phyloP scores from a whole-genome alignment of 2,888 invertebrate genomes.

The Phengaris arion region DNA sequence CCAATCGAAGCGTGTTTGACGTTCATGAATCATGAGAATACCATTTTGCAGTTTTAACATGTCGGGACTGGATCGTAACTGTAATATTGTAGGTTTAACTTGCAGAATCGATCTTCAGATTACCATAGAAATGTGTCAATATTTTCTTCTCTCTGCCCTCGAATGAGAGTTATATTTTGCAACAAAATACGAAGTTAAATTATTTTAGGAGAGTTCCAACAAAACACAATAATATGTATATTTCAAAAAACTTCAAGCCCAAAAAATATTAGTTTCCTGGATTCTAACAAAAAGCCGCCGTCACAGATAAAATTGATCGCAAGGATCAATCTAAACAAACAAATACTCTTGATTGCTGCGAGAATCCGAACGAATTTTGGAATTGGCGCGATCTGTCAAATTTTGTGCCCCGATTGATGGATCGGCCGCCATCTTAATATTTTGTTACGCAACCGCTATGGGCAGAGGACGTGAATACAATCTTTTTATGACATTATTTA shows the following conservation, averaged over 20 bases:
- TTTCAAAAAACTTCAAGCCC: slow-evolving; percentile 38
- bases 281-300: slow-evolving; percentile 47
- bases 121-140: too few relatives aligned
- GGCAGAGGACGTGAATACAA: not conserved
- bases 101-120: too few relatives aligned
- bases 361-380: slow-evolving; percentile 54
- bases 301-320: slow-evolving; percentile 60
- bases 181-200: not conserved
- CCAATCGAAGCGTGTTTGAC: too few relatives aligned
- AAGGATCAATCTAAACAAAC: slow-evolving; percentile 62
- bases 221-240: slow-evolving; percentile 34
- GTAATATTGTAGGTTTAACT: too few relatives aligned
- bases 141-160: too few relatives aligned
- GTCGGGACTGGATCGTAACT: too few relatives aligned
- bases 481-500: not conserved
- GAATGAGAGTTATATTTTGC: too few relatives aligned
- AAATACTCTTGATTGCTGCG: slow-evolving; percentile 55
- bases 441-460: slow-evolving; percentile 8
- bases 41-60: too few relatives aligned
- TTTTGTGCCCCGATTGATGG: slow-evolving; percentile 53
- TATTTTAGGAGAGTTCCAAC: not conserved
- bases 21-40: too few relatives aligned
- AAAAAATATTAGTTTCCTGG: slow-evolving; percentile 48
- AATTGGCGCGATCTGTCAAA: slow-evolving; percentile 60
- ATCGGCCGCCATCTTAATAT: slow-evolving; percentile 43